Percentiles rank a stretch among this genome's conserved stretches.
Conservation (phyloP, 2,113 vertebrate species). For the Rhynchopsitta pachyrhyncha region DNA sequence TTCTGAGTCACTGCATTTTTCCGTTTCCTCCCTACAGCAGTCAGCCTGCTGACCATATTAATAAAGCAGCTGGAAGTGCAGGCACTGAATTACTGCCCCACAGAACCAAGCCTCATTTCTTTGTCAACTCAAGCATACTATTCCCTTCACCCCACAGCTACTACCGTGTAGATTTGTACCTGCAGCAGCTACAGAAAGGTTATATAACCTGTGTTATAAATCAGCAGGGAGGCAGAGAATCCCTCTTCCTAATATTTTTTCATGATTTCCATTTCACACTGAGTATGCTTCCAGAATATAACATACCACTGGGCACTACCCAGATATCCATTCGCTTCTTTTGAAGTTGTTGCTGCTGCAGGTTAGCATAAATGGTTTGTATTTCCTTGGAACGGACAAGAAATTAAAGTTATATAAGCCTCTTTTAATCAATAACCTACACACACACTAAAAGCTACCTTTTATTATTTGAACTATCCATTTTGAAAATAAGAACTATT, state of each 20-base stretch:
- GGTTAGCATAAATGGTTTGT: not conserved
- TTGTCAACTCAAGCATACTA: not conserved
- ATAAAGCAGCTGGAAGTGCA: not conserved
- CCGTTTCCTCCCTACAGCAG: not conserved
- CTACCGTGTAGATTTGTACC: not conserved
- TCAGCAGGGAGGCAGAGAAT: not conserved
- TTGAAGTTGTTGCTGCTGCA: not conserved
- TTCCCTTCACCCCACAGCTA: not conserved
- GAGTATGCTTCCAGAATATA: not conserved
- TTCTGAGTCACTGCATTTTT: not conserved
- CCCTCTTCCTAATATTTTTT: not conserved
- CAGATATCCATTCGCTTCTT: not conserved
- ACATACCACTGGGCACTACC: not conserved
- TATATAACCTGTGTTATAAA: not conserved
- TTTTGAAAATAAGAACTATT: not conserved
- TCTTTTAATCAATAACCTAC: not conserved
- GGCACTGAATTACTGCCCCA: not conserved
- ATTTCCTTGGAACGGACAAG: not conserved
- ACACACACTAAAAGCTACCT: not conserved
- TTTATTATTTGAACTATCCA: not conserved
- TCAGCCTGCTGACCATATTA: not conserved
- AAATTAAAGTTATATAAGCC: not conserved
- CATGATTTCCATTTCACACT: not conserved
- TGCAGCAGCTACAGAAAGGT: not conserved
- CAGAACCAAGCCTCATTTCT: not conserved